Evolutionary conservation across 2,113 vertebrate species (phyloP), one percentile per base, ranked within the genome.

Genomic region (Hystrix brachyura): DNA sequence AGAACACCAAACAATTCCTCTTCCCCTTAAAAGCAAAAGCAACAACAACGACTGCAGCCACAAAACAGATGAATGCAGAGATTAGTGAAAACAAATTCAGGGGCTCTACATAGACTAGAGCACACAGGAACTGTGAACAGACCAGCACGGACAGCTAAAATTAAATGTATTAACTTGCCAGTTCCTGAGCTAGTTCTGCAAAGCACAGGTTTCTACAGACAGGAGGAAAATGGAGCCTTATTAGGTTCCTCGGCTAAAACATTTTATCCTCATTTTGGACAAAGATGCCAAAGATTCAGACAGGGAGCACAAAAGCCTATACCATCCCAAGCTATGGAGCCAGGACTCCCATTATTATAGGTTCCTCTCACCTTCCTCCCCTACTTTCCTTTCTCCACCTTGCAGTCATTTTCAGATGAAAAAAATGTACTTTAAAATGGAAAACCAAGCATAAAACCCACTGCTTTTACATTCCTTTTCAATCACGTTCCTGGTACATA

Each of bases 151-250:
- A 71, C 62, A 62, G 57, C 29, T 85, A 76, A 64, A 46, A 32
- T 55, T 53, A 5, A 83, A 46, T 21, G n/a, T 60, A n/a, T 43
- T 65, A 67, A 65, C 46, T 59, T 90, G 79, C 17, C 19, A 57
- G 11, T 86, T 67, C 59, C 64, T 3, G 5, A 83, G 74, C 43
- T n/a, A 92, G 25, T 53, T 86, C 67, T 74, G 23, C 25, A 86
- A 90, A 88, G 34, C 10, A 19, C 82, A 25, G 11, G 21, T 55
- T 94, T 94, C 85, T 94, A 78, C 48, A 88, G 85, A 81, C n/a
- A 17, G 65, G 25, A 83, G 74, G 82, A 84, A 83, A 83, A 86
- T 12, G 27, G 27, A 76, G 48, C 53, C 55, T 72, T 67, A 55
- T 67, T 59, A 78, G n/a, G 13, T 11, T 38, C 25, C 10, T 76